A percentile compares a stretch with the other conserved stretches of the same genome.
These are phyloP conservation scores for Casuarius casuarius DNA, from an alignment of 2,113 vertebrate genomes.

Conservation along the genomic window DNA sequence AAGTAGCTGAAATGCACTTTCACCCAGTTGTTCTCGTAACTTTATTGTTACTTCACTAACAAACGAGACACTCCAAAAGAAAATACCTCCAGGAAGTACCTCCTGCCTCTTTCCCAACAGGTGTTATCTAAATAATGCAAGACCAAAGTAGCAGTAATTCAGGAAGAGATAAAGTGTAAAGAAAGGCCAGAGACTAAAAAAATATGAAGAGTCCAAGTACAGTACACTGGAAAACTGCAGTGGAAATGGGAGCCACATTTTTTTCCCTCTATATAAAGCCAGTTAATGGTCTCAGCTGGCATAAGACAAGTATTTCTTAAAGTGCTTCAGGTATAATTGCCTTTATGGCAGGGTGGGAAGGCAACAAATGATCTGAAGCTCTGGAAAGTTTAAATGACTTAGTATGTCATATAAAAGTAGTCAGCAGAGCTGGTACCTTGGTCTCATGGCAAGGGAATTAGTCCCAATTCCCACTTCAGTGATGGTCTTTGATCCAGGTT, in stretches of 20 bases:
- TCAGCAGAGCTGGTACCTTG: not conserved
- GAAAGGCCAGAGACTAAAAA: not conserved
- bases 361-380: not conserved
- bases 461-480: accelerated
- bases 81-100: not conserved
- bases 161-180: not conserved
- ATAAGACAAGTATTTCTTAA: not conserved
- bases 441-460: not conserved
- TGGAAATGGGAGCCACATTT: not conserved
- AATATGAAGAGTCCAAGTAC: not conserved
- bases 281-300: not conserved
- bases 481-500: not conserved
- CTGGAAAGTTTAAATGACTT: not conserved
- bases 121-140: not conserved
- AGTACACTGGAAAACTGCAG: not conserved
- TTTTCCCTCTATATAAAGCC: not conserved
- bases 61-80: no score
- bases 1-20: not conserved
- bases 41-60: not conserved
- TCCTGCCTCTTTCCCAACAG: not conserved
- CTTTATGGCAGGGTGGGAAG: not conserved
- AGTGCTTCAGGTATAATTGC: not conserved
- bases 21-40: not conserved
- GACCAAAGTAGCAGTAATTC: not conserved
- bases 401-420: not conserved